These are phyloP conservation scores for Lycodopsis pacificus DNA, from an alignment of 2,797 vertebrate genomes.

Conservation along the genomic window DNA sequence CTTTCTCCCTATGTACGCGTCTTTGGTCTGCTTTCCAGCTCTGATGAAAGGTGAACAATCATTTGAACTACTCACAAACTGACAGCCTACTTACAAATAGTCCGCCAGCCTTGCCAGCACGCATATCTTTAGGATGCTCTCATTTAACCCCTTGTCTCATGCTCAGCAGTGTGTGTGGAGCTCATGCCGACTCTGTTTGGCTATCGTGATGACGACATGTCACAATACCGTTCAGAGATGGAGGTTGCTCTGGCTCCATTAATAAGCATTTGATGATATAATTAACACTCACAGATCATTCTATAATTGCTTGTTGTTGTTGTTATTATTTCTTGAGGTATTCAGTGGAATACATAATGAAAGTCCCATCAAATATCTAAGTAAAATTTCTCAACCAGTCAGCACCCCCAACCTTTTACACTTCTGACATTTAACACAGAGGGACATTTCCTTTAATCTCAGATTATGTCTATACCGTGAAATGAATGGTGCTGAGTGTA, in stretches of 20 bases:
- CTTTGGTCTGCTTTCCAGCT: background rate
- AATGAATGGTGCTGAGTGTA: too few relatives aligned
- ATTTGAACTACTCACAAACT: background rate
- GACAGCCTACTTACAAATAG: slow-evolving; percentile 15
- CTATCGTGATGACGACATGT: background rate
- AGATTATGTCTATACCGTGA: too few relatives aligned
- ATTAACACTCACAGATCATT: background rate
- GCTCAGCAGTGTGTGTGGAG: background rate
- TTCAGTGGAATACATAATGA: background rate
- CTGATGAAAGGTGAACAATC: slow-evolving; percentile 2
- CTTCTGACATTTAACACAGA: too few relatives aligned
- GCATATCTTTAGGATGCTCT: slow-evolving; percentile 10
- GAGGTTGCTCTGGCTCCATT: background rate
- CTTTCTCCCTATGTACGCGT: background rate
- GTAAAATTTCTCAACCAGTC: too few relatives aligned
- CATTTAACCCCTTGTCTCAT: slow-evolving; percentile 2
- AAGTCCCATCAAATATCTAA: too few relatives aligned
- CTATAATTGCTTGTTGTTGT: too few relatives aligned
- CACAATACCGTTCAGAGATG: background rate
- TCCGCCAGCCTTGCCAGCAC: background rate
- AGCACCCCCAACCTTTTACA: too few relatives aligned
- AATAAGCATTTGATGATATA: background rate
- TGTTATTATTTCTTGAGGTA: background rate
- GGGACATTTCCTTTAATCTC: too few relatives aligned
- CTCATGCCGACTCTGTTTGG: background rate